Evolutionary conservation across 1,140 invertebrate genomes (phyloP).

Genomic region (Aphelenchoides fujianensis): DNA sequence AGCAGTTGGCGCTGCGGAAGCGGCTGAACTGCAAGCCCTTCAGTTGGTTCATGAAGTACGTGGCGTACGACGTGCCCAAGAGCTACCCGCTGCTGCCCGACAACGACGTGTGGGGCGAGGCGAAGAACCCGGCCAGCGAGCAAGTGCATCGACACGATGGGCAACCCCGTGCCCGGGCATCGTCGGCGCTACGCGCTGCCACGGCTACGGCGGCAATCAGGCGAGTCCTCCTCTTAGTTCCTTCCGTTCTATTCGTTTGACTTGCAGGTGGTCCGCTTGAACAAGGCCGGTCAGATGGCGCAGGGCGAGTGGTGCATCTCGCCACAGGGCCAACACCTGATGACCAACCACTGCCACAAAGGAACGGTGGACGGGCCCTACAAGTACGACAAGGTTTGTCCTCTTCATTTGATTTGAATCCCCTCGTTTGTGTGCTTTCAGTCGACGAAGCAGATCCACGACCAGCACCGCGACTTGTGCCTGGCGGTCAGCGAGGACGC

Average conservation of each 20-base stretch:
- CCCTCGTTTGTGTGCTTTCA: conserved; percentile 63
- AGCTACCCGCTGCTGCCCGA: conserved; percentile 88
- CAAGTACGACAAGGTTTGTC: conserved; percentile 73
- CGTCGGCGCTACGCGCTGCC: conserved; percentile 79
- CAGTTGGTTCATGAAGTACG: conserved; percentile 88
- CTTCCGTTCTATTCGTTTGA: conserved; percentile 22
- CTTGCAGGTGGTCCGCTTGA: conserved; percentile 78
- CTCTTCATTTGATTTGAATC: conserved; percentile 30
- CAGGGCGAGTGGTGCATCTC: conserved; percentile 92
- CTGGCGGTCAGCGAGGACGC: conserved; percentile 67
- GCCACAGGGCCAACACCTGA: conserved; percentile 77
- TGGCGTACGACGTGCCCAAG: conserved; percentile 84
- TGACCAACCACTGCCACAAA: conserved; percentile 80
- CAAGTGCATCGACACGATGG: conserved; percentile 85
- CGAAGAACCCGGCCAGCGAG: conserved; percentile 64
- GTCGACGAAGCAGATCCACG: conserved; percentile 74
- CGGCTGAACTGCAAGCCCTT: conserved; percentile 83
- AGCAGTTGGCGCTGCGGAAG: conserved; percentile 74
- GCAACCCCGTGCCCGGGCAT: conserved; percentile 76
- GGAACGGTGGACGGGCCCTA: conserved; percentile 89
- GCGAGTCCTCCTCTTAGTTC: conserved; percentile 47
- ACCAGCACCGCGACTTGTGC: conserved; percentile 77
- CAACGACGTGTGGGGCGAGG: conserved; percentile 89
- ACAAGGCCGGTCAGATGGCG: conserved; percentile 86
- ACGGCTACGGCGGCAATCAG: conserved; percentile 90